These are phyloP conservation scores for Antechinus flavipes DNA, from an alignment of 2,113 vertebrate species.

Conservation along the genomic window DNA sequence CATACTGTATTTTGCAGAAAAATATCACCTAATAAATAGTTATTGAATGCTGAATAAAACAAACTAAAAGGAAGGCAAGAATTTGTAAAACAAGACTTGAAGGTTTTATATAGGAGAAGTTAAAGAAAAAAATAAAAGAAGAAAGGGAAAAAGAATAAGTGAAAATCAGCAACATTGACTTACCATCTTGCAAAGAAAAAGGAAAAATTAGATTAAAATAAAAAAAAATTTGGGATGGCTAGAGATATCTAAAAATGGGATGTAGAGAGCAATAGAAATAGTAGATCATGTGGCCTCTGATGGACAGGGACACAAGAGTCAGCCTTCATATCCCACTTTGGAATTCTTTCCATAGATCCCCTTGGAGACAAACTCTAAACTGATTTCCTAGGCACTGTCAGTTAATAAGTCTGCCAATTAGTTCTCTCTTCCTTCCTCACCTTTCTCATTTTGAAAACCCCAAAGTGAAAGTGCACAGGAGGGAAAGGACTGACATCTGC, in stretches of 20 bases:
- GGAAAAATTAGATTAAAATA: neutral
- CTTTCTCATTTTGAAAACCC: neutral
- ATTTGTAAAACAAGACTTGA: neutral
- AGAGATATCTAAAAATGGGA: neutral
- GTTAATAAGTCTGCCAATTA: neutral
- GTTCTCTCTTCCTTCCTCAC: neutral
- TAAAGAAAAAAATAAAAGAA: neutral
- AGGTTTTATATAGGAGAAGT: neutral
- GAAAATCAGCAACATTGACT: neutral
- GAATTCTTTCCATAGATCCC: fast-evolving
- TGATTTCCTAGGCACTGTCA: neutral
- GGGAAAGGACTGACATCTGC: neutral
- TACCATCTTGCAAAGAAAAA: neutral
- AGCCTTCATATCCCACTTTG: no score
- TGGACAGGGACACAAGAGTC: neutral
- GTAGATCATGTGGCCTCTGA: neutral
- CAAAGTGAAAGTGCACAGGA: neutral
- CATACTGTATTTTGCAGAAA: neutral
- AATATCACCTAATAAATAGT: neutral
- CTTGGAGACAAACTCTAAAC: neutral
- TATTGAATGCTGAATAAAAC: neutral
- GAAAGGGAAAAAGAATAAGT: neutral
- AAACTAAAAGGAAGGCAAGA: neutral
- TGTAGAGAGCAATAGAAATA: neutral
- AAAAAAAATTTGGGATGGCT: neutral